phyloP scores from a whole-genome alignment of 2,113 vertebrate genomes.

The Xenotilapia leptura region DNA sequence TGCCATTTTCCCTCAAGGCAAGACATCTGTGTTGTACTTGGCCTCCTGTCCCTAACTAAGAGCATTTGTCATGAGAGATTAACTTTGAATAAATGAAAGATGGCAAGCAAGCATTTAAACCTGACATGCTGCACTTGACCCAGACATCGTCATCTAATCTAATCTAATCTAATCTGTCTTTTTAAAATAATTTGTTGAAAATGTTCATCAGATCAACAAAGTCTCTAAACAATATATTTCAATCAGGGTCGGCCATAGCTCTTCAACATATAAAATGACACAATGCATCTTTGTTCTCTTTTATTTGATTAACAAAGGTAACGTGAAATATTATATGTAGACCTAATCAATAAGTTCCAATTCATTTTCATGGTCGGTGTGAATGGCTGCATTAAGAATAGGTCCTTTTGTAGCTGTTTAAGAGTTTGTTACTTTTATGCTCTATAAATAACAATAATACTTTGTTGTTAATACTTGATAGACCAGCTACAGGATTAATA shows the following conservation, averaged over 20 bases:
- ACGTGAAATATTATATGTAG: background rate
- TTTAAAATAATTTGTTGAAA: background rate
- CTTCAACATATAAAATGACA: background rate
- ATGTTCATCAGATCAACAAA: background rate
- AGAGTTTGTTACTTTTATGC: background rate
- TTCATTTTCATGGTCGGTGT: background rate
- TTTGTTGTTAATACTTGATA: background rate
- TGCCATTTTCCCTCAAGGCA: background rate
- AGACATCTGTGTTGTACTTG: background rate
- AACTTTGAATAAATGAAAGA: background rate
- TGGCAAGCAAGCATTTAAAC: background rate
- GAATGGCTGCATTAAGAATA: background rate
- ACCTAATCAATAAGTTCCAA: background rate
- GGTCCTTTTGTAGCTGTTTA: background rate
- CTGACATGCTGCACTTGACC: background rate
- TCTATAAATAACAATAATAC: background rate
- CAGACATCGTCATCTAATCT: background rate
- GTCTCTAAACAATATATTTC: background rate
- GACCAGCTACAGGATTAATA: background rate
- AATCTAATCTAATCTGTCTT: background rate
- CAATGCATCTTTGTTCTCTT: background rate
- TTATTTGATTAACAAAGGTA: background rate
- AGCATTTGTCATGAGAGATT: constrained; percentile 1
- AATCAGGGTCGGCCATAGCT: background rate
- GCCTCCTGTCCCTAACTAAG: constrained; percentile 1